A percentile compares a stretch with the other conserved stretches of the same genome.
Evolutionary conservation across 2,797 vertebrate species (phyloP).

Genomic region (Natrix natrix): DNA sequence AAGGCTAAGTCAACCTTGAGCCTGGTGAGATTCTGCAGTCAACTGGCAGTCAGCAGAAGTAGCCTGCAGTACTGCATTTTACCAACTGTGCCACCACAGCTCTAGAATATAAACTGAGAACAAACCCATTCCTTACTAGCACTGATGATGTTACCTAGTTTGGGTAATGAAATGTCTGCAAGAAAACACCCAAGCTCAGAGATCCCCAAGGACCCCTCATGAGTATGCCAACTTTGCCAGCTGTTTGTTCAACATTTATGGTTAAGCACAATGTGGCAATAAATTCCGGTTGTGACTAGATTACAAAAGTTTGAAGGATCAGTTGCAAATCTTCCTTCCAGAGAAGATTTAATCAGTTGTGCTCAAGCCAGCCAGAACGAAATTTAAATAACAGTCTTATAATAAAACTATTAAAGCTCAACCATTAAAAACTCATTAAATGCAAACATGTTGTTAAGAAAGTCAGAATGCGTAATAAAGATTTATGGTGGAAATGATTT

Average conservation of each 20-base stretch:
- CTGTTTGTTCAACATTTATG: neutral
- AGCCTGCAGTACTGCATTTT: no score
- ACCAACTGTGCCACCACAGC: no score
- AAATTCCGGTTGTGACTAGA: neutral
- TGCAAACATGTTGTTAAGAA: neutral
- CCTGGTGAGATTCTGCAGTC: no score
- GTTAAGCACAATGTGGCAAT: neutral
- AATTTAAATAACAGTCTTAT: neutral
- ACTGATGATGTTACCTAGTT: neutral
- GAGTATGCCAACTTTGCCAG: neutral
- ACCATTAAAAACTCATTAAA: neutral
- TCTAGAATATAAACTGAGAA: neutral
- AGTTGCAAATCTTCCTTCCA: neutral
- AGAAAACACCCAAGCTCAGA: neutral
- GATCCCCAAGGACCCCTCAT: neutral
- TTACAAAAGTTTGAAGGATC: neutral
- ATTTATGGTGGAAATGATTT: neutral
- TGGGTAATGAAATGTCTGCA: neutral
- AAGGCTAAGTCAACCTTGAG: no score
- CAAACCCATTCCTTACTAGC: neutral
- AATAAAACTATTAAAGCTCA: neutral
- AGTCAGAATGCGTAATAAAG: neutral
- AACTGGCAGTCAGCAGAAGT: no score
- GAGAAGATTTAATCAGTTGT: neutral
- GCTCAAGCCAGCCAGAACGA: neutral